A percentile compares a stretch with the other conserved stretches of the same genome.
phyloP scores from a whole-genome alignment of 2,797 vertebrate genomes.

The Acanthopagrus latus region DNA sequence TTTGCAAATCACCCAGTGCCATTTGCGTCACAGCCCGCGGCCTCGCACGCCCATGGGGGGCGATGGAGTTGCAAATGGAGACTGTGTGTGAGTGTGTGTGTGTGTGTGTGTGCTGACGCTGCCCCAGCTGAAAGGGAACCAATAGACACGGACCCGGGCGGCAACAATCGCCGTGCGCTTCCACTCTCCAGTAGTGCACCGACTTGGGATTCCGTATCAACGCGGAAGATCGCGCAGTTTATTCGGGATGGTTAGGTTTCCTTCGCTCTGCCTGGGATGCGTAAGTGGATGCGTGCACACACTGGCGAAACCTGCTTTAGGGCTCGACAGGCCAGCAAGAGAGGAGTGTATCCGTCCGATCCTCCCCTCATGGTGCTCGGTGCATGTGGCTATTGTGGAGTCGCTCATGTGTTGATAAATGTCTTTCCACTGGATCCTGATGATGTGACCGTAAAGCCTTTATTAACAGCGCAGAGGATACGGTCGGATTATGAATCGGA shows the following conservation, averaged over 20 bases:
- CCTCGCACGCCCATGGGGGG: slow-evolving; percentile 84
- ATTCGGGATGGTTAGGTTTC: slow-evolving; percentile 50
- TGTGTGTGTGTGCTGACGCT: slow-evolving; percentile 74
- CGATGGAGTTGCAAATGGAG: slow-evolving; percentile 86
- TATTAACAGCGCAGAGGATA: slow-evolving; percentile 44
- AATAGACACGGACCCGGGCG: slow-evolving; percentile 72
- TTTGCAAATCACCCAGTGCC: slow-evolving; percentile 81
- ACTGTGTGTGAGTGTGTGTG: slow-evolving; percentile 60
- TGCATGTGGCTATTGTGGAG: slow-evolving; percentile 75
- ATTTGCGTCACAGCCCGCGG: slow-evolving; percentile 86
- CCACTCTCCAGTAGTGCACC: slow-evolving; percentile 60
- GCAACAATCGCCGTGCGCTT: slow-evolving; percentile 75
- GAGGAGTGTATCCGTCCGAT: slow-evolving; percentile 52
- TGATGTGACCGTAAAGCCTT: slow-evolving; percentile 58
- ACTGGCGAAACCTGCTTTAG: slow-evolving; percentile 38
- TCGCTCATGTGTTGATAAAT: slow-evolving; percentile 59
- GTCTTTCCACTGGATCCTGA: slow-evolving; percentile 48
- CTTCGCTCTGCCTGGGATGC: slow-evolving; percentile 64
- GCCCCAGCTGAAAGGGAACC: slow-evolving; percentile 80
- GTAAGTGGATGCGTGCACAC: slow-evolving; percentile 75
- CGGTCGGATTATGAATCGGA: slow-evolving; percentile 25
- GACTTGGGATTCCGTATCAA: slow-evolving; percentile 51
- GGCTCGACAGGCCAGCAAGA: slow-evolving; percentile 66
- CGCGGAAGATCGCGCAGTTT: slow-evolving; percentile 68
- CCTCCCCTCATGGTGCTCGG: slow-evolving; percentile 71